phyloP scores from a whole-genome alignment of 2,797 vertebrate species.

The Xiphorhynchus erythropygius region DNA sequence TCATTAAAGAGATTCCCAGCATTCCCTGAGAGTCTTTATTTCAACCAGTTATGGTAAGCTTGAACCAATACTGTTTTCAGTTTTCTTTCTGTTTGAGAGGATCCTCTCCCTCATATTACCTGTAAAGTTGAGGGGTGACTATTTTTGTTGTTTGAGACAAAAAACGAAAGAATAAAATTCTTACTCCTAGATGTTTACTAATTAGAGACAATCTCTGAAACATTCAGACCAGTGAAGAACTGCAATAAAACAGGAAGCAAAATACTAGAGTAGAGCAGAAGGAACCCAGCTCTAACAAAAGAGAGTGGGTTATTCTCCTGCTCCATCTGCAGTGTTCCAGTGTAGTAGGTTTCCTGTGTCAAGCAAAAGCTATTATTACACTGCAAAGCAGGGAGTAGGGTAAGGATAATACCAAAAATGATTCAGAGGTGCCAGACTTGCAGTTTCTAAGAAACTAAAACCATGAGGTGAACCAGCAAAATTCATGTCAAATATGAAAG shows the following conservation, averaged over 20 bases:
- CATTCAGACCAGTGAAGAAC: neutral
- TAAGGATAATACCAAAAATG: slow-evolving; percentile 58
- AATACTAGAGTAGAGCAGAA: slow-evolving; percentile 37
- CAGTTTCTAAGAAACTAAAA: slow-evolving; percentile 51
- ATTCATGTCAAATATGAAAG: neutral
- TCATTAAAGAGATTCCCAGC: slow-evolving; percentile 18
- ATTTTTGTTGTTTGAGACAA: neutral
- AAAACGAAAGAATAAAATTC: neutral
- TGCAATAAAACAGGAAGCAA: slow-evolving; percentile 4
- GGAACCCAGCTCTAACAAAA: slow-evolving; percentile 49
- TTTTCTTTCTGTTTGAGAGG: neutral
- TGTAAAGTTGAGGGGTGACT: neutral
- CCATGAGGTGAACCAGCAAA: slow-evolving; percentile 42
- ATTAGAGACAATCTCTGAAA: neutral
- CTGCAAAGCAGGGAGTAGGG: slow-evolving; percentile 46
- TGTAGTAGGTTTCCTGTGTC: slow-evolving; percentile 58
- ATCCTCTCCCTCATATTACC: neutral
- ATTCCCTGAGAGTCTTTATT: neutral
- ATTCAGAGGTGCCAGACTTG: slow-evolving; percentile 63
- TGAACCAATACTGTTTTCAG: neutral
- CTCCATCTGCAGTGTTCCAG: slow-evolving; percentile 62
- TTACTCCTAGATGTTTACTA: neutral
- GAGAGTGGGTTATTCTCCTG: slow-evolving; percentile 51
- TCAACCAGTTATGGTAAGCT: neutral
- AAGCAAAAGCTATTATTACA: slow-evolving; percentile 65